Evolutionary conservation across 2,113 vertebrate genomes (phyloP).

Genomic region (Petromus typicus): DNA sequence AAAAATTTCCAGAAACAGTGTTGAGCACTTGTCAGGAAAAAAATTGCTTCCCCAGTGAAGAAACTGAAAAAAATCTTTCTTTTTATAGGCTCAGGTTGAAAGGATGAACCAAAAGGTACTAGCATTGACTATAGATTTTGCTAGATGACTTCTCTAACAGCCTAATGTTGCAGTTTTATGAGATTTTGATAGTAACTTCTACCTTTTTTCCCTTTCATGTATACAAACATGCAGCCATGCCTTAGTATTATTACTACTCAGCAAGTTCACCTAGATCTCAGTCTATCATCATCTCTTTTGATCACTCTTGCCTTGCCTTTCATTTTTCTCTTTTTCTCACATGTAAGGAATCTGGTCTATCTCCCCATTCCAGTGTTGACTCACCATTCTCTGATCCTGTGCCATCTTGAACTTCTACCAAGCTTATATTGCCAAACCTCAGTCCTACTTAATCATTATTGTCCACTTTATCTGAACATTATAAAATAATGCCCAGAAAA

Average conservation of each 20-base stretch:
- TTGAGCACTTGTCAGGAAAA: not conserved
- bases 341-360: not conserved
- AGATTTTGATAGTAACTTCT: not conserved
- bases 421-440: not conserved
- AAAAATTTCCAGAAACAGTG: not conserved
- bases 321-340: not conserved
- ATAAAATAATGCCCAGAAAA: conserved; percentile 45
- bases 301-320: conserved; percentile 44
- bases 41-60: not conserved
- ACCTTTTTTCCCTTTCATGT: not conserved
- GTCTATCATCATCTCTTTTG: not conserved
- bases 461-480: conserved; percentile 39
- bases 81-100: not conserved
- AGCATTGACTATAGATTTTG: not conserved
- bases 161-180: not conserved
- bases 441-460: not conserved
- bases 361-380: conserved; percentile 34
- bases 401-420: conserved; percentile 41
- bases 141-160: not conserved
- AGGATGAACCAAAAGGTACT: not conserved
- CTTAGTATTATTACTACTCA: not conserved
- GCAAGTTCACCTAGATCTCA: not conserved
- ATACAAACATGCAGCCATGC: not conserved
- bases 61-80: not conserved
- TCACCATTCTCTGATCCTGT: conserved; percentile 51